Percentiles rank a stretch among this genome's conserved stretches.
These are phyloP conservation scores for Crossocerus cetratus DNA, from an alignment of 2,888 invertebrate species.

Conservation along the genomic window DNA sequence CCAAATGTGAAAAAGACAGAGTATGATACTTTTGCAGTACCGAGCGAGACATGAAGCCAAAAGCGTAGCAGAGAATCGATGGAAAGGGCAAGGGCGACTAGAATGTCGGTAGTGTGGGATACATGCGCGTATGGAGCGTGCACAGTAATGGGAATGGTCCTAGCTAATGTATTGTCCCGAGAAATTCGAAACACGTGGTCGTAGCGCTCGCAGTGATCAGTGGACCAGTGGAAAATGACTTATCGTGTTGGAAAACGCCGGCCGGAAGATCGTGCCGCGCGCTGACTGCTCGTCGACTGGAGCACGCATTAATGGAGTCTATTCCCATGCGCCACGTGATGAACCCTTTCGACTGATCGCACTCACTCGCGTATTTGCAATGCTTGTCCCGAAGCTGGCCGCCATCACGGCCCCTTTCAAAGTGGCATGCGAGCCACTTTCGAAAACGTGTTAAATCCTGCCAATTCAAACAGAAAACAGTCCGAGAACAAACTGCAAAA, in stretches of 20 bases:
- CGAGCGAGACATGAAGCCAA: no score
- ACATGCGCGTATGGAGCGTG: neutral
- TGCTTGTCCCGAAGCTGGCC: no score
- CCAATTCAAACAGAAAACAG: no score
- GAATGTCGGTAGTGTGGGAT: neutral
- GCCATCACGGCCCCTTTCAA: no score
- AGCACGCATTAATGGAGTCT: constrained; percentile 9
- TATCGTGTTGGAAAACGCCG: constrained; percentile 52
- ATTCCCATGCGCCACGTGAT: constrained; percentile 11
- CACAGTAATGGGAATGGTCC: neutral
- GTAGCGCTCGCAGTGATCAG: constrained; percentile 13
- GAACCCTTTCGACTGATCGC: constrained; percentile 2
- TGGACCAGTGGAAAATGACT: constrained; percentile 52
- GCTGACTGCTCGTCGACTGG: neutral
- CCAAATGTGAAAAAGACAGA: no score
- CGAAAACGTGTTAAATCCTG: no score
- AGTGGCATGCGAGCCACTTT: no score
- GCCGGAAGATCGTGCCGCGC: constrained; percentile 9
- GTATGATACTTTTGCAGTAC: no score
- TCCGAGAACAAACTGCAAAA: no score
- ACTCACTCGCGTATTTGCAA: neutral
- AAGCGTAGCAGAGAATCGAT: no score
- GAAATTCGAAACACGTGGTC: constrained; percentile 32
- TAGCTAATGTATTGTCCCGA: constrained; percentile 24
- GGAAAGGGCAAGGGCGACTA: no score